These are phyloP conservation scores for Chaetodon trifascialis DNA, from an alignment of 2,113 vertebrate species.

Conservation along the genomic window DNA sequence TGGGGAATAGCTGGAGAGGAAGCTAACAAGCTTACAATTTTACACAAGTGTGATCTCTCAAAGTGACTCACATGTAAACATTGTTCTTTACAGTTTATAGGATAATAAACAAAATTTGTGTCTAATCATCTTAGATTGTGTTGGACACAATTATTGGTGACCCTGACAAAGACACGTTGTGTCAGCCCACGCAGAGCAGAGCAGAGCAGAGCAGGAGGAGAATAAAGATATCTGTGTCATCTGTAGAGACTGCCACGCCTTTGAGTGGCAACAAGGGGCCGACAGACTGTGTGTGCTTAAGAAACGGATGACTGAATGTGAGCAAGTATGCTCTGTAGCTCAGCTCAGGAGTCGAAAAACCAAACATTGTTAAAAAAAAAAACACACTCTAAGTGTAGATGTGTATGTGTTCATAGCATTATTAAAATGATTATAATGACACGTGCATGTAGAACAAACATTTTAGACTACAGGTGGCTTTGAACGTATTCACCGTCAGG, in stretches of 20 bases:
- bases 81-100: not conserved
- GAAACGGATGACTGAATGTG: not conserved
- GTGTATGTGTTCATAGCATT: not conserved
- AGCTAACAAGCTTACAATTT: no score
- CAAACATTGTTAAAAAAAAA: not conserved
- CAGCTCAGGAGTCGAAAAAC: not conserved
- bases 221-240: constrained; percentile 29
- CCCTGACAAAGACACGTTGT: constrained; percentile 32
- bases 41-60: no score
- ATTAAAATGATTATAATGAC: not conserved
- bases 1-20: no score
- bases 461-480: not conserved
- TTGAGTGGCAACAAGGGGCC: not conserved
- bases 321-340: not conserved
- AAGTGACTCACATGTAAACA: not conserved
- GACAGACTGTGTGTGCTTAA: not conserved
- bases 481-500: not conserved
- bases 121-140: not conserved
- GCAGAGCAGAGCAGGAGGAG: constrained; percentile 1
- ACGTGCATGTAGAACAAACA: not conserved
- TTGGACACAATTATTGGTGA: not conserved
- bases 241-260: constrained; percentile 42
- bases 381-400: not conserved
- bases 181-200: constrained; percentile 51
- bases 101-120: not conserved